These are phyloP conservation scores for Nudaria mundana DNA, from an alignment of 2,888 invertebrate species.

Conservation along the genomic window DNA sequence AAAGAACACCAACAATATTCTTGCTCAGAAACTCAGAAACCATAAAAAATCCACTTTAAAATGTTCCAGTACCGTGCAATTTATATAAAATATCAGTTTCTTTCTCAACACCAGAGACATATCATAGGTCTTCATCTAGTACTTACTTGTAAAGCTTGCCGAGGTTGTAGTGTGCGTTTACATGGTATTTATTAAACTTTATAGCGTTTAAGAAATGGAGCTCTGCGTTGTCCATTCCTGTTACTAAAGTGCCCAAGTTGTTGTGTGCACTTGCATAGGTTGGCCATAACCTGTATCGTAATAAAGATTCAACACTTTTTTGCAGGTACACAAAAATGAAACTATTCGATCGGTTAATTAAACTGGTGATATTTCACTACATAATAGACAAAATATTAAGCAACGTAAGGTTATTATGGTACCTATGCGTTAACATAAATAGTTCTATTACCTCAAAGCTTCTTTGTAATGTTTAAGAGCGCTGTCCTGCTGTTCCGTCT, in stretches of 20 bases:
- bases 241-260: slow-evolving; percentile 90
- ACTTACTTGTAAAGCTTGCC: slow-evolving; percentile 90
- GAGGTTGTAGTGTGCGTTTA: slow-evolving; percentile 92
- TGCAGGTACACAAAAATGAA: too few species aligned
- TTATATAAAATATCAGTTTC: too few species aligned
- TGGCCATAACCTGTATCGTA: slow-evolving; percentile 86
- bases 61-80: too few species aligned
- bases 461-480: slow-evolving; percentile 90
- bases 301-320: neutral
- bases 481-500: slow-evolving; percentile 85
- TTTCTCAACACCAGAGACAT: slow-evolving; percentile 1
- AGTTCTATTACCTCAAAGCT: slow-evolving; percentile 86
- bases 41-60: too few species aligned
- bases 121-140: slow-evolving; percentile 3
- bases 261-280: slow-evolving; percentile 93
- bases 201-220: slow-evolving; percentile 89
- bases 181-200: slow-evolving; percentile 87
- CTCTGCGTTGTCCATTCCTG: slow-evolving; percentile 85
- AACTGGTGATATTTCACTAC: too few species aligned
- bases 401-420: slow-evolving; percentile 16
- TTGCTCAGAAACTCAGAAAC: too few species aligned
- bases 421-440: slow-evolving; percentile 35
- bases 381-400: too few species aligned
- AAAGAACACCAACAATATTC: too few species aligned
- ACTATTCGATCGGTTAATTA: too few species aligned